These are phyloP conservation scores for Ciconia nigra DNA, from an alignment of 2,797 vertebrate genomes.

Conservation along the genomic window DNA sequence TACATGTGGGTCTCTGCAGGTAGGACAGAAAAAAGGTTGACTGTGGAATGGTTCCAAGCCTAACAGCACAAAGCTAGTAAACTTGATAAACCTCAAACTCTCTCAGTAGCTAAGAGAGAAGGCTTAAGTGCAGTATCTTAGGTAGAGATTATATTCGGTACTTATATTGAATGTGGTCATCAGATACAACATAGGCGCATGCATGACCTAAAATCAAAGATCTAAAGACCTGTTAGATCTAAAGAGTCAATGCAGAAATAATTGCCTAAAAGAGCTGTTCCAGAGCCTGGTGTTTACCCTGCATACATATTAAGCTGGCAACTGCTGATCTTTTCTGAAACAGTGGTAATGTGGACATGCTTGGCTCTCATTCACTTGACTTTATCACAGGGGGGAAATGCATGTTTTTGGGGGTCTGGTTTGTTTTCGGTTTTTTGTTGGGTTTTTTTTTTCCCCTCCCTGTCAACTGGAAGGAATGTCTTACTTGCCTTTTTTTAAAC, in stretches of 20 bases:
- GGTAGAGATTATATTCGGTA: neutral
- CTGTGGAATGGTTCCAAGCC: neutral
- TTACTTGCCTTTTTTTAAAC: neutral
- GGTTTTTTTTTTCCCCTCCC: rapidly evolving
- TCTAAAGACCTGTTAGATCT: neutral
- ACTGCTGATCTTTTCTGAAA: neutral
- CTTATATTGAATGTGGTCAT: neutral
- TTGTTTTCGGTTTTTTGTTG: too few species aligned
- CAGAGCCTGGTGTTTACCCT: neutral
- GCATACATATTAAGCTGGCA: neutral
- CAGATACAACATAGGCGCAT: rapidly evolving
- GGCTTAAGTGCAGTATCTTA: neutral
- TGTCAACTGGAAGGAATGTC: neutral
- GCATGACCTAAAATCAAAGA: neutral
- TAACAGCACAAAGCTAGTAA: neutral
- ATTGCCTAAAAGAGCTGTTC: neutral
- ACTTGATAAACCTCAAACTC: neutral
- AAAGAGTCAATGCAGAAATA: neutral
- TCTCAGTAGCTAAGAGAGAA: neutral
- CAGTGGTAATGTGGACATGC: neutral
- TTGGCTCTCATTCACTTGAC: neutral
- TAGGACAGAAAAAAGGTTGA: neutral
- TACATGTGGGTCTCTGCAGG: neutral
- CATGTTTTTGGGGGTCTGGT: rapidly evolving
- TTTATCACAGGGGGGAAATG: neutral